These are phyloP conservation scores for Chascanopsetta lugubris DNA, from an alignment of 2,113 vertebrate species.

Conservation along the genomic window DNA sequence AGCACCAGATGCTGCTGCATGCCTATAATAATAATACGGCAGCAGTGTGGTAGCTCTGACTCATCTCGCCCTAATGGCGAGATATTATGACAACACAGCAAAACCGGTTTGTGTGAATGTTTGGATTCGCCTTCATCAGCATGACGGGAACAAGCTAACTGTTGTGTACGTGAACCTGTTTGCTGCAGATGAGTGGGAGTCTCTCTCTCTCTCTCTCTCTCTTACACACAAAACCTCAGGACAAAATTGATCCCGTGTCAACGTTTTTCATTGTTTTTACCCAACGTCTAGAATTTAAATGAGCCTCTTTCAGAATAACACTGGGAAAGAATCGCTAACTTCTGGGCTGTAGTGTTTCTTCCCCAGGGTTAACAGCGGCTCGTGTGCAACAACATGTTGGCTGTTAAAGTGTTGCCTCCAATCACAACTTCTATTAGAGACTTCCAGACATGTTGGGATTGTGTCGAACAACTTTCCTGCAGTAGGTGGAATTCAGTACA, in stretches of 20 bases:
- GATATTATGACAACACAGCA: constrained; percentile 65
- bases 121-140: constrained; percentile 43
- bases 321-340: not conserved
- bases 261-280: constrained; percentile 23
- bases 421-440: not conserved
- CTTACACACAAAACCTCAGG: not conserved
- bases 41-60: constrained; percentile 31
- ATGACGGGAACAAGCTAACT: constrained; percentile 20
- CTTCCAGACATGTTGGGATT: not conserved
- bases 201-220: not conserved
- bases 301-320: not conserved
- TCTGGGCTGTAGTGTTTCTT: not conserved
- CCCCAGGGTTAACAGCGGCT: not conserved
- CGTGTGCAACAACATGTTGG: not conserved
- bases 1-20: constrained; percentile 39
- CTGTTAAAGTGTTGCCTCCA: not conserved
- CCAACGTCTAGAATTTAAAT: constrained; percentile 9
- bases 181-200: constrained; percentile 15
- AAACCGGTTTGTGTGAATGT: constrained; percentile 44
- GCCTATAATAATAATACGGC: constrained; percentile 40
- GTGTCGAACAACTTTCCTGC: not conserved
- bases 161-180: not conserved
- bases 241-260: not conserved
- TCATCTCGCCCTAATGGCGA: constrained; percentile 52
- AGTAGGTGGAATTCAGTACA: not conserved